Conservation (phyloP, 2,797 vertebrate species). For the Lepus oiostolus region DNA sequence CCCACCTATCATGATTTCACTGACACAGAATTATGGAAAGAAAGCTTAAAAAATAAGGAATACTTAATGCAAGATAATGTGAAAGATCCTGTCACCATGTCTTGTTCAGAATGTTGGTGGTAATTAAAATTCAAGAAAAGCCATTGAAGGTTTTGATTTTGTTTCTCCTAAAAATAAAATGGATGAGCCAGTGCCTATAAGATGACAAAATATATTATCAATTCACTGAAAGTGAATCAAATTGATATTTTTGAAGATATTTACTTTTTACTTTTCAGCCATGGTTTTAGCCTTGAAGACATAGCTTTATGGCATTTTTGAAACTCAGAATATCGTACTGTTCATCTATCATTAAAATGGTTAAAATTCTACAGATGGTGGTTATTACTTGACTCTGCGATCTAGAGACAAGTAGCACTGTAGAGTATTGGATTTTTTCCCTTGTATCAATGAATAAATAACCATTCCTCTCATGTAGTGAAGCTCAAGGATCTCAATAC, state of each 20-base stretch:
- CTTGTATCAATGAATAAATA: constrained; percentile 54
- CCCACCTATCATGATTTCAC: neutral
- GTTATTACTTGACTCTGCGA: constrained; percentile 31
- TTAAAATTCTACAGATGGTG: constrained; percentile 56
- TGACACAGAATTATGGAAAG: constrained; percentile 37
- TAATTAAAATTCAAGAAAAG: constrained; percentile 56
- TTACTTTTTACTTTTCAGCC: constrained; percentile 47
- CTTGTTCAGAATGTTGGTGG: constrained; percentile 34
- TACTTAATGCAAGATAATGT: constrained; percentile 19
- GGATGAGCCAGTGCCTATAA: neutral
- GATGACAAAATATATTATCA: constrained; percentile 53
- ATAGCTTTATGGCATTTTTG: constrained; percentile 53
- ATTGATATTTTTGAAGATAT: constrained; percentile 44
- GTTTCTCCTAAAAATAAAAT: constrained; percentile 67
- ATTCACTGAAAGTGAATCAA: constrained; percentile 52
- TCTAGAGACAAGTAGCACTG: constrained; percentile 25
- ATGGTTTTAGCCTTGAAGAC: constrained; percentile 10
- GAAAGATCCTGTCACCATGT: neutral
- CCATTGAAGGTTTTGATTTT: constrained; percentile 23
- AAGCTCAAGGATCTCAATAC: constrained; percentile 51
- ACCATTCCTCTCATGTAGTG: constrained; percentile 46
- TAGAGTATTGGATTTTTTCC: constrained; percentile 52
- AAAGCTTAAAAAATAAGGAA: constrained; percentile 40
- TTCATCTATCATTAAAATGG: constrained; percentile 65
- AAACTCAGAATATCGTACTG: constrained; percentile 52